Evolutionary conservation across 2,888 invertebrate species (phyloP).

Genomic region (Phania funesta): DNA sequence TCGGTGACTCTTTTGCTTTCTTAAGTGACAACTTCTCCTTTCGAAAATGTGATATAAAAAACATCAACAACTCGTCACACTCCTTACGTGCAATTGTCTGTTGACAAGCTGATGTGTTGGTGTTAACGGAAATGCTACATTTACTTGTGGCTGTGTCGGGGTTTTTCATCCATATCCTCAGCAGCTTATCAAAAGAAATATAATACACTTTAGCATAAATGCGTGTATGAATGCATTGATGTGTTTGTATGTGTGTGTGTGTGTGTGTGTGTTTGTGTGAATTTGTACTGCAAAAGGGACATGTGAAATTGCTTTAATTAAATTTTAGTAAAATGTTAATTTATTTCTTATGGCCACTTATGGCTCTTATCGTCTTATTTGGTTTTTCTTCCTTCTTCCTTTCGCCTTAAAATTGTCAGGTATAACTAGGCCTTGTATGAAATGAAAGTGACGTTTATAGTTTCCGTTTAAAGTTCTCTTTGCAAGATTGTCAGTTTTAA

Average conservation of each 20-base stretch:
- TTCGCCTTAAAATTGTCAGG: constrained; percentile 29
- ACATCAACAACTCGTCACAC: not conserved
- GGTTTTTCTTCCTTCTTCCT: not conserved
- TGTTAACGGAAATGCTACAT: constrained; percentile 61
- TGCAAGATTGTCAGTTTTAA: not conserved
- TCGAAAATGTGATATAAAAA: too few species aligned
- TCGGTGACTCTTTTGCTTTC: not conserved
- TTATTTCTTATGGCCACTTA: constrained; percentile 33
- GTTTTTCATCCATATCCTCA: constrained; percentile 57
- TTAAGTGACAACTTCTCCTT: not conserved
- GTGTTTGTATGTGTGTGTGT: not conserved
- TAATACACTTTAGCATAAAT: constrained; percentile 24
- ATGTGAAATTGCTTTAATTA: constrained; percentile 66
- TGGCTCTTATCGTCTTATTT: not conserved
- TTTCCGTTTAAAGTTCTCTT: not conserved
- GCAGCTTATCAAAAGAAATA: constrained; percentile 62
- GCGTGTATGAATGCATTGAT: not conserved
- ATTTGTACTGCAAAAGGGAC: constrained; percentile 47
- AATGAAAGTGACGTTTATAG: constrained; percentile 19
- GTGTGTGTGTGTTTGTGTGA: not conserved
- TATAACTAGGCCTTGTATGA: constrained; percentile 17
- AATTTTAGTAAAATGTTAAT: constrained; percentile 66
- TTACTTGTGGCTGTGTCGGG: constrained; percentile 65
- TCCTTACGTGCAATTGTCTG: not conserved
- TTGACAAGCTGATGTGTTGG: not conserved